Evolutionary conservation across 2,113 vertebrate genomes (phyloP), one percentile per base, ranked within the genome.

Genomic region (Cavia aperea): DNA sequence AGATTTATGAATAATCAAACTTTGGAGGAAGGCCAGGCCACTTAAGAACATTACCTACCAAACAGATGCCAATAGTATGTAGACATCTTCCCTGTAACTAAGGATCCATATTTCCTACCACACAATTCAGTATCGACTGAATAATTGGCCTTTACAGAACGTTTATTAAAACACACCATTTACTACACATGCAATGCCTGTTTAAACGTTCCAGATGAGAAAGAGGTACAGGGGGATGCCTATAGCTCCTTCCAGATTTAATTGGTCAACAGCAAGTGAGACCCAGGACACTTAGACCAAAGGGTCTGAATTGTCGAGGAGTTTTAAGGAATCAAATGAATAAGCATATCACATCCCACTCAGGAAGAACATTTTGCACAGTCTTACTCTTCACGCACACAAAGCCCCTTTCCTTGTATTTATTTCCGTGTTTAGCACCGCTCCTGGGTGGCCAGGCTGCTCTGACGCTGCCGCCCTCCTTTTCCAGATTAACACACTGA

Each of bases 1-100:
- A 97, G 97, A 98, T 98, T 97, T 98, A 98, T 97, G 97, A 97
- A 97, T 98, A 98, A 98, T 98, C 98, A 98, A 97, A 97, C 96
- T 96, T 95, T 98, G 97, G 97, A 96, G 95, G 96, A 96, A 98
- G 94, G 96, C 92, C 93, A 91, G 89, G 97, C 88, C 95, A 90
- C 96, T 97, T 98, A 97, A 95, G 89, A 95, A 93, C 95, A 96
- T 97, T 97, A 97, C 96, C 95, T 96, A 85, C 72, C 92, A 58
- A 95, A 93, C 58, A 97, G 96, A 97, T 54, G 24, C 94, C 4
- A 13, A 96, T 91, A 96, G 77, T 56, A 83, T 88, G 81, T 95
- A 97, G 94, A 89, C 93, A 91, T 95, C 96, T 72, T 93, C 93
- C 94, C 92, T 95, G 96, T 97, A 96, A 39, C 86, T 89, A 94